Evolutionary conservation across 2,888 invertebrate species (phyloP), one percentile per base, ranked within the genome.

Genomic region (Amiota minor): DNA sequence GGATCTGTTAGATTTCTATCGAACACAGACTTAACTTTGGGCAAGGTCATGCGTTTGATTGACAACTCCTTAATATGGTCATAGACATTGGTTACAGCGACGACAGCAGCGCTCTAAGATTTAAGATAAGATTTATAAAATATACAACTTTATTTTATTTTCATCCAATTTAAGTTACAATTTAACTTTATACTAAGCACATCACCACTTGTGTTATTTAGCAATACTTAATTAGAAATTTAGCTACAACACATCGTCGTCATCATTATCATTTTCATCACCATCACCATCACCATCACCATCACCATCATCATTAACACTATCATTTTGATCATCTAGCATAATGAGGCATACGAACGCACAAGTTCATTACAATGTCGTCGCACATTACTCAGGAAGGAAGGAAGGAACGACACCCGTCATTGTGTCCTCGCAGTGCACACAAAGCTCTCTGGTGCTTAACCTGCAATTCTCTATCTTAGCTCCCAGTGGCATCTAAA

Each of bases 31-130:
- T 95, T 96, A 18, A 97, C 94, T 90, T 96, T 96, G 1, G 94
- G 95, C 79, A 98, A 90, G 35, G 97, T 94, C 91, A 95, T 94
- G 80, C 93, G 92, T 74, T 94, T 92, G 79, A 98, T 93, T 47
- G 95, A 93, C 75, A 93, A 92, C 86, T 97, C 97, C 80, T 96
- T 95, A 79, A 98, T 91, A 88, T 94, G 94, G 79, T 96, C 95
- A 61, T 95, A 93, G 14, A 97, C 95, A 86, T 95, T 95, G 73
- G 95, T 93, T 12, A 97, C 94, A 46, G 97, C 96, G 75, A 96
- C 93, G 79, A 98, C 91, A 9, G 97, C 96, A 35, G 98, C 96
- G 86, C 95, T 95, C 97, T 98, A 89, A 18, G 0, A 35, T 35
- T 6, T 35, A 75, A 70, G 69, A 61, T 80, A 72, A 77, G 75